These are phyloP conservation scores for Drosophila paranaensis DNA, from an alignment of 2,888 invertebrate species.

Conservation along the genomic window DNA sequence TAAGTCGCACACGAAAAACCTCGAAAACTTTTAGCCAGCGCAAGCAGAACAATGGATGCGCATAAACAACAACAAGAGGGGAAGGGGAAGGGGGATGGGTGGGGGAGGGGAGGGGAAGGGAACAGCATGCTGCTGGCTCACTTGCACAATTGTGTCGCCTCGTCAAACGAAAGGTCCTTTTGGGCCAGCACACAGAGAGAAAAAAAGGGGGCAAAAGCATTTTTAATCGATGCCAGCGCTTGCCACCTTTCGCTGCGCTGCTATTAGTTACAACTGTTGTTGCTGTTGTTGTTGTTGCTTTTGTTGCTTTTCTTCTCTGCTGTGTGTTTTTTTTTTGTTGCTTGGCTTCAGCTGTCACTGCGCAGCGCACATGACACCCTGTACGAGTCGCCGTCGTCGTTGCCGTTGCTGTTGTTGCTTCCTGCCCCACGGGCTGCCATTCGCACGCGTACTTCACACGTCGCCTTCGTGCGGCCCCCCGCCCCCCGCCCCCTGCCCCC, in stretches of 20 bases:
- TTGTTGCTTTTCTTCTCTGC: slow-evolving; percentile 14
- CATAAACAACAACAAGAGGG: slow-evolving; percentile 30
- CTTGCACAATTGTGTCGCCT: slow-evolving; percentile 61
- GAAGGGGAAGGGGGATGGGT: too few relatives aligned
- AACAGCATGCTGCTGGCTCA: slow-evolving; percentile 12
- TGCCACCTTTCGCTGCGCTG: slow-evolving; percentile 51
- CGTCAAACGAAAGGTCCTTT: slow-evolving; percentile 56
- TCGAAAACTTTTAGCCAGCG: slow-evolving; percentile 21
- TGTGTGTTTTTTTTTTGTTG: not conserved
- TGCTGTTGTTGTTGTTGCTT: not conserved
- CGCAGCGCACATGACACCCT: slow-evolving; percentile 57
- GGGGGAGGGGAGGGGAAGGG: not conserved
- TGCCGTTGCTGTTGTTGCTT: slow-evolving; percentile 30
- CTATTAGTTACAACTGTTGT: slow-evolving; percentile 62
- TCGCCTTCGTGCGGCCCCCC: slow-evolving; percentile 33
- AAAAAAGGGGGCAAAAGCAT: slow-evolving; percentile 41
- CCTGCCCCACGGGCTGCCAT: slow-evolving; percentile 68
- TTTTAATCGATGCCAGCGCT: slow-evolving; percentile 67
- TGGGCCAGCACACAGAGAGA: slow-evolving; percentile 13
- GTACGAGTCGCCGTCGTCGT: slow-evolving; percentile 26
- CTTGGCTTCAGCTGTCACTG: slow-evolving; percentile 47
- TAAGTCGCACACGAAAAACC: slow-evolving; percentile 48
- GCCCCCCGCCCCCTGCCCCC: not conserved
- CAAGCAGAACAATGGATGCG: slow-evolving; percentile 61
- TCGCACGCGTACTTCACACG: slow-evolving; percentile 75